Conservation (phyloP, 1,140 invertebrate genomes). For the Gerris buenoi region DNA sequence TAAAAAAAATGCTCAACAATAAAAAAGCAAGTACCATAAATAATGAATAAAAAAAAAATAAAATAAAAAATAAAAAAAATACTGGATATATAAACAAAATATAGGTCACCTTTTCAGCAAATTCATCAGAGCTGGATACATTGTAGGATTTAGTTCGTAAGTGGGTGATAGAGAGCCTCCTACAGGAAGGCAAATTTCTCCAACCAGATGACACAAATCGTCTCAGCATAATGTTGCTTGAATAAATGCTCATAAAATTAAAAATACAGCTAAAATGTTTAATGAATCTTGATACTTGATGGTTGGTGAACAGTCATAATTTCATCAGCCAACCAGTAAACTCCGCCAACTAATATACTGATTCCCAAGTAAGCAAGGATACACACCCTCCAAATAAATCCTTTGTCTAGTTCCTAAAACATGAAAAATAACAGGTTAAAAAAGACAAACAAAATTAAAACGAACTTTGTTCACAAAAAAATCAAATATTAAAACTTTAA, state of each 20-base stretch:
- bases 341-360: constrained; percentile 33
- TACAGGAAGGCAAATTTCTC: not conserved
- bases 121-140: constrained; percentile 40
- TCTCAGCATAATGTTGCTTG: not conserved
- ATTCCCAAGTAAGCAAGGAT: constrained; percentile 33
- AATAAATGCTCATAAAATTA: not conserved
- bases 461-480: no score
- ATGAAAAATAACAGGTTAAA: no score
- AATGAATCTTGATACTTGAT: constrained; percentile 30
- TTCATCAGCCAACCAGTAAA: constrained; percentile 35
- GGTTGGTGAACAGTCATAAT: constrained; percentile 32
- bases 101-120: constrained; percentile 44
- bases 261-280: constrained; percentile 13
- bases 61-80: no score
- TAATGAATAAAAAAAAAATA: no score
- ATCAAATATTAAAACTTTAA: no score
- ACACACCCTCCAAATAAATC: constrained; percentile 34
- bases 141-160: constrained; percentile 28
- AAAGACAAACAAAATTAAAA: no score
- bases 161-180: not conserved
- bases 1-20: no score
- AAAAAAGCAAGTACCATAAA: no score
- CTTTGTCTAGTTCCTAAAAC: constrained; percentile 12
- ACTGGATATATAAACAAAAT: no score
- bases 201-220: not conserved